Conservation (phyloP, 2,113 vertebrate species). For the Gnathonemus longibarbis region DNA sequence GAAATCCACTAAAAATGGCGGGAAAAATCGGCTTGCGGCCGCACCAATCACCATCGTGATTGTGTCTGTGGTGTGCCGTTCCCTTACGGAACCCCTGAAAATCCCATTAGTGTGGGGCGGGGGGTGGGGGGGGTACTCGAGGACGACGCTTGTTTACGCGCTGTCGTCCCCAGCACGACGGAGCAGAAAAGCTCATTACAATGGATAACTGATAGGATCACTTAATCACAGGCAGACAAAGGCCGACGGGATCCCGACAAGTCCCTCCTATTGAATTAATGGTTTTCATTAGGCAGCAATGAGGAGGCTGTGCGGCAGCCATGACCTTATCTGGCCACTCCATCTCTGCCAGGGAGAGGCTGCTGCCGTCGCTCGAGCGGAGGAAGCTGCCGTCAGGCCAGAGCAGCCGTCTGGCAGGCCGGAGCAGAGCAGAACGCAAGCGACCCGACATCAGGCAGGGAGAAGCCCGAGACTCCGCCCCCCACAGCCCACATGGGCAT, state of each 20-base stretch:
- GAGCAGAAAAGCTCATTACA: slow-evolving; percentile 53
- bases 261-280: slow-evolving; percentile 57
- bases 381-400: not conserved
- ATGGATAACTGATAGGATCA: slow-evolving; percentile 60
- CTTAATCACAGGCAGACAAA: slow-evolving; percentile 59
- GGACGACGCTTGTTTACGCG: not conserved
- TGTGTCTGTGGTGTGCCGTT: not conserved
- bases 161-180: not conserved
- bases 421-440: not conserved
- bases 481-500: not conserved
- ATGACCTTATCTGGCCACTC: slow-evolving; percentile 52
- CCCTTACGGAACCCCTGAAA: not conserved
- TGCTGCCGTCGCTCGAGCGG: slow-evolving; percentile 14
- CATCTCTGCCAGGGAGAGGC: slow-evolving; percentile 47
- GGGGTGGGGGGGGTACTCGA: not conserved
- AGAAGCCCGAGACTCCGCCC: too few relatives aligned
- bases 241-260: slow-evolving; percentile 50
- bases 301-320: slow-evolving; percentile 49
- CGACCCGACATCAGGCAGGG: not conserved
- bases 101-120: not conserved
- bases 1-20: not conserved
- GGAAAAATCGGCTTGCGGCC: not conserved
- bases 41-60: not conserved
- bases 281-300: slow-evolving; percentile 59
- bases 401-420: not conserved